A percentile compares a stretch with the other conserved stretches of the same genome.
Evolutionary conservation across 2,888 invertebrate genomes (phyloP).

Genomic region (Celastrina argiolus): DNA sequence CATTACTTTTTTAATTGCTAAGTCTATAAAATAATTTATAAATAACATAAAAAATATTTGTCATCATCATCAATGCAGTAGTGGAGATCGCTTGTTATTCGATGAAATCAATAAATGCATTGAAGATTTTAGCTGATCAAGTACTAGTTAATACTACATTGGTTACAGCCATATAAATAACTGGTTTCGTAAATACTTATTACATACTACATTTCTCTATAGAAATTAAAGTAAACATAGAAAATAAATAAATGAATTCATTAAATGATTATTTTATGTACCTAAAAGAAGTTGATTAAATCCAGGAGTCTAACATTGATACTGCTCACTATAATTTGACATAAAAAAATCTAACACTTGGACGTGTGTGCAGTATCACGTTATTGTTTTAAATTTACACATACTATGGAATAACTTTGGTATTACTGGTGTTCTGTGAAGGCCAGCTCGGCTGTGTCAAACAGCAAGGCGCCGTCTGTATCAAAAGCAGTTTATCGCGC

Average conservation of each 20-base stretch:
- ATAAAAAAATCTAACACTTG: conserved; percentile 43
- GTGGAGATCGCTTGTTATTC: conserved; percentile 31
- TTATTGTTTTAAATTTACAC: conserved; percentile 43
- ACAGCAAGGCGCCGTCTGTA: conserved; percentile 28
- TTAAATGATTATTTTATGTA: conserved; percentile 34
- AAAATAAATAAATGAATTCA: conserved; percentile 36
- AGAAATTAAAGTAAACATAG: conserved; percentile 30
- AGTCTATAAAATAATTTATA: conserved; percentile 30
- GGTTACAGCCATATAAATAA: conserved; percentile 39
- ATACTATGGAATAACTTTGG: conserved; percentile 67
- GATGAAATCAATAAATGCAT: conserved; percentile 50
- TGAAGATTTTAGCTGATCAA: conserved; percentile 34
- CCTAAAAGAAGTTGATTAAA: conserved; percentile 40
- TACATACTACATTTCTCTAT: conserved; percentile 33
- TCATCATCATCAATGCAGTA: conserved; percentile 31
- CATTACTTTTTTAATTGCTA: conserved; percentile 26
- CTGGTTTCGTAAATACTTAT: conserved; percentile 27
- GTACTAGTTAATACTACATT: conserved; percentile 40
- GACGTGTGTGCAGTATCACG: conserved; percentile 50
- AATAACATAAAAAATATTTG: conserved; percentile 29
- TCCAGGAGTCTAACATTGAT: conserved; percentile 45
- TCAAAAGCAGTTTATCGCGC: conserved; percentile 22
- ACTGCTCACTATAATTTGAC: conserved; percentile 48
- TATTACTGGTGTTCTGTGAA: conserved; percentile 56
- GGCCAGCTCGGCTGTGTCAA: conserved; percentile 32